These are phyloP conservation scores for Tragulus kanchil DNA, from an alignment of 2,113 vertebrate species.

Conservation along the genomic window DNA sequence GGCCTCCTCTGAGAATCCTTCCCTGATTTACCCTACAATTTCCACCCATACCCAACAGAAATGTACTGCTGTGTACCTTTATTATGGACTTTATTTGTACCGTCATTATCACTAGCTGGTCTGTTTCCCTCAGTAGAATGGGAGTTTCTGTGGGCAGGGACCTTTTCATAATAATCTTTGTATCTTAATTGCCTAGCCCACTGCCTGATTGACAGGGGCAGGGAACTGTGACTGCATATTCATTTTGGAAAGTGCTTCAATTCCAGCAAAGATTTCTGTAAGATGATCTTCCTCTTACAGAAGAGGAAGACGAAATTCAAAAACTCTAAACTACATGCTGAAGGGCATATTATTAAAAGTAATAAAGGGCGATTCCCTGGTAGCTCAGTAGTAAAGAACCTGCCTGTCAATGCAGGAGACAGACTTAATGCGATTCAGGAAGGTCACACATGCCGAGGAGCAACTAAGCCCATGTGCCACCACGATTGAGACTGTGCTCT, in stretches of 20 bases:
- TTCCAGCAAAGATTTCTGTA: not conserved
- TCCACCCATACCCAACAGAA: not conserved
- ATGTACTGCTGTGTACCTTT: not conserved
- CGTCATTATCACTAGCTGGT: not conserved
- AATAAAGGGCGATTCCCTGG: not conserved
- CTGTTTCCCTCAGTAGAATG: not conserved
- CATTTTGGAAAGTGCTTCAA: not conserved
- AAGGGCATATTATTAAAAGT: not conserved
- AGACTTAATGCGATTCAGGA: not conserved
- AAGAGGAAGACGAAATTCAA: not conserved
- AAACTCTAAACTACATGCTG: not conserved
- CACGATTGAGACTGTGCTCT: not conserved
- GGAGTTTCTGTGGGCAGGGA: not conserved
- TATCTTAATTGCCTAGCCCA: not conserved
- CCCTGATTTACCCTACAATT: not conserved
- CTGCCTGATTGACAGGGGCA: not conserved
- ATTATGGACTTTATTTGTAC: not conserved
- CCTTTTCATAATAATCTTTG: not conserved
- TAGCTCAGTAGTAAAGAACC: not conserved
- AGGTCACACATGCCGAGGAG: not conserved
- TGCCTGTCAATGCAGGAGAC: not conserved
- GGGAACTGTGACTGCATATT: not conserved
- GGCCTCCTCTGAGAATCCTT: not conserved
- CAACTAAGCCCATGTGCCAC: not conserved
- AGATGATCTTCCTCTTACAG: not conserved